Percentiles rank a stretch among this genome's conserved stretches.
Conservation (phyloP, 2,888 invertebrate genomes). For the Parochlus steinenii region DNA sequence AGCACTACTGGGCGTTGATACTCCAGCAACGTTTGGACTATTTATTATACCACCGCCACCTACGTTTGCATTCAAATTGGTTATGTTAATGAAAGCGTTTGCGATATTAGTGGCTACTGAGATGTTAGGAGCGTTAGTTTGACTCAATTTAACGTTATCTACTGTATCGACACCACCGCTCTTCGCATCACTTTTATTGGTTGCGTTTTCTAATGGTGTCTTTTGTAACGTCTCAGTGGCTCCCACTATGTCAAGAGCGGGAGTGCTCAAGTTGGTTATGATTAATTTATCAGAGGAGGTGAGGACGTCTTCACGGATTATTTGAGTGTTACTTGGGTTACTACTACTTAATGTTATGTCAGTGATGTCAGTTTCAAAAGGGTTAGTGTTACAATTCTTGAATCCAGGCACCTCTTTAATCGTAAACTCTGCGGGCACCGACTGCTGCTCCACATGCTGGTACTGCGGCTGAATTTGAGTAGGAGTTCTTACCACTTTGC, state of each 20-base stretch:
- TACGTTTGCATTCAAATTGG: slow-evolving; percentile 14
- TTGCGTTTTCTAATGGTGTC: slow-evolving; percentile 1
- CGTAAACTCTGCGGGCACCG: too few relatives aligned
- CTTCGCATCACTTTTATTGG: not conserved
- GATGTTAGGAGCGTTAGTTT: too few relatives aligned
- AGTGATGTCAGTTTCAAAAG: slow-evolving; percentile 10
- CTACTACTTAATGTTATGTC: too few relatives aligned
- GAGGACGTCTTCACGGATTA: too few relatives aligned
- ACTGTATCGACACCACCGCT: not conserved
- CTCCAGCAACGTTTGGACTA: slow-evolving; percentile 3
- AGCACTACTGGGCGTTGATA: not conserved
- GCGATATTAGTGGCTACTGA: slow-evolving; percentile 14
- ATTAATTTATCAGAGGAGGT: slow-evolving; percentile 12
- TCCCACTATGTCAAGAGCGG: slow-evolving; percentile 11
- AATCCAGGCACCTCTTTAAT: too few relatives aligned
- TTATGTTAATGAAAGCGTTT: slow-evolving; percentile 16
- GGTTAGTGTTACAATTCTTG: slow-evolving; percentile 12
- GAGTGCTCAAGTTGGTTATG: slow-evolving; percentile 11
- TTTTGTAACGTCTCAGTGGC: too few relatives aligned
- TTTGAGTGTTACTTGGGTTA: too few relatives aligned
- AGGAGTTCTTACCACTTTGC: slow-evolving; percentile 12
- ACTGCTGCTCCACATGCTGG: too few relatives aligned
- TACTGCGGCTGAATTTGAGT: slow-evolving; percentile 8
- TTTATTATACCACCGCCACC: not conserved
- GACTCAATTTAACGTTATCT: too few relatives aligned